Evolutionary conservation across 2,888 invertebrate species (phyloP).

Genomic region (Lasioglossum zephyrum): DNA sequence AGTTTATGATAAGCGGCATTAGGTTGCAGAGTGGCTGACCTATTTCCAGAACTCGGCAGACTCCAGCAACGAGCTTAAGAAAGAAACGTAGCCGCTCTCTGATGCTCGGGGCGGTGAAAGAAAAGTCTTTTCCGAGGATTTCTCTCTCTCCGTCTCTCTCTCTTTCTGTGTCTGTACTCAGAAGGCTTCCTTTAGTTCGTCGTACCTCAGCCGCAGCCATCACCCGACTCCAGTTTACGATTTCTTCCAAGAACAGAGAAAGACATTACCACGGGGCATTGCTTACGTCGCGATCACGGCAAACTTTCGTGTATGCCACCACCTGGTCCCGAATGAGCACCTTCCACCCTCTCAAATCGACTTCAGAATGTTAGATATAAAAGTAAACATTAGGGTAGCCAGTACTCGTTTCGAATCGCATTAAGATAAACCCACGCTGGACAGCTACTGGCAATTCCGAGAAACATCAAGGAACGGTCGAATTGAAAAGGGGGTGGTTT

Average conservation of each 20-base stretch:
- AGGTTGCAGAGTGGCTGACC: conserved; percentile 29
- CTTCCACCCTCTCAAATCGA: background rate
- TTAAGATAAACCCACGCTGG: background rate
- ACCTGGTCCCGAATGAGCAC: conserved; percentile 24
- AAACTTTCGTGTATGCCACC: conserved; percentile 27
- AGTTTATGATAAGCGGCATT: conserved; percentile 6
- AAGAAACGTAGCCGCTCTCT: conserved; percentile 19
- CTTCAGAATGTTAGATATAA: background rate
- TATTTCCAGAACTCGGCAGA: conserved; percentile 33
- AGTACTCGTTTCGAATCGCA: background rate
- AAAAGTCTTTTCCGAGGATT: conserved; percentile 21
- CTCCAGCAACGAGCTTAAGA: conserved; percentile 22
- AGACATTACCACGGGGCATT: conserved; percentile 49
- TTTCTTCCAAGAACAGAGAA: conserved; percentile 14
- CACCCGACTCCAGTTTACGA: conserved; percentile 31
- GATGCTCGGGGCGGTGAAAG: background rate
- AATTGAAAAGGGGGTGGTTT: background rate
- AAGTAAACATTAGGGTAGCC: background rate
- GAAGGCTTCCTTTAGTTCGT: background rate
- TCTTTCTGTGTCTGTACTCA: background rate
- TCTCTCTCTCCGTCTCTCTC: background rate
- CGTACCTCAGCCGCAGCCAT: conserved; percentile 24
- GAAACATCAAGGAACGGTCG: background rate
- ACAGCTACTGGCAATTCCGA: background rate
- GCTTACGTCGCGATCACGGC: conserved; percentile 41